Conservation (phyloP, 2,797 vertebrate genomes). For the Trichosurus vulpecula region DNA sequence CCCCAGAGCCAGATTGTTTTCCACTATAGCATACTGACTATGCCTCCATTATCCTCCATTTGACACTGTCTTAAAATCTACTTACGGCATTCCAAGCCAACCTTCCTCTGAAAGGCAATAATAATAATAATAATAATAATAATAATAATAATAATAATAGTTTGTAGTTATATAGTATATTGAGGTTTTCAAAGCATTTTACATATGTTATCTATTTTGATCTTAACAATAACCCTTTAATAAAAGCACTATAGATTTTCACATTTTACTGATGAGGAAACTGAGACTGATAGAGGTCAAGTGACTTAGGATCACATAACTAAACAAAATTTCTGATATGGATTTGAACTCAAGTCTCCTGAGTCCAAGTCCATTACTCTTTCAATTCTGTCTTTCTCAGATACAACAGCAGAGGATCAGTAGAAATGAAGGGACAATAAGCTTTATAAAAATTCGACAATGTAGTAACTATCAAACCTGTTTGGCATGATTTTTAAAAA, state of each 20-base stretch:
- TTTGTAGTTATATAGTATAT: not conserved
- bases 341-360: not conserved
- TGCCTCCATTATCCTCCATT: not conserved
- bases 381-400: not conserved
- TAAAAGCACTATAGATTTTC: not conserved
- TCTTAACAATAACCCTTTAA: not conserved
- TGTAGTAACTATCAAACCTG: no score
- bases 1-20: not conserved
- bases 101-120: no score
- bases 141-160: not conserved
- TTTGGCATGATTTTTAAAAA: no score
- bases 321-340: not conserved
- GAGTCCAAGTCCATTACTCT: not conserved
- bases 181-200: not conserved
- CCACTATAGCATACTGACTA: not conserved
- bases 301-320: not conserved
- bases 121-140: no score
- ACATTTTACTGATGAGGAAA: not conserved
- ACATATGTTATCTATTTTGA: not conserved
- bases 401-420: not conserved
- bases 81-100: no score
- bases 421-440: not conserved
- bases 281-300: not conserved
- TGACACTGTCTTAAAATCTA: not conserved
- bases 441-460: not conserved